Base-by-base conservation (phyloP, 2,113 vertebrate species). In the Corydoras sp. region DNA sequence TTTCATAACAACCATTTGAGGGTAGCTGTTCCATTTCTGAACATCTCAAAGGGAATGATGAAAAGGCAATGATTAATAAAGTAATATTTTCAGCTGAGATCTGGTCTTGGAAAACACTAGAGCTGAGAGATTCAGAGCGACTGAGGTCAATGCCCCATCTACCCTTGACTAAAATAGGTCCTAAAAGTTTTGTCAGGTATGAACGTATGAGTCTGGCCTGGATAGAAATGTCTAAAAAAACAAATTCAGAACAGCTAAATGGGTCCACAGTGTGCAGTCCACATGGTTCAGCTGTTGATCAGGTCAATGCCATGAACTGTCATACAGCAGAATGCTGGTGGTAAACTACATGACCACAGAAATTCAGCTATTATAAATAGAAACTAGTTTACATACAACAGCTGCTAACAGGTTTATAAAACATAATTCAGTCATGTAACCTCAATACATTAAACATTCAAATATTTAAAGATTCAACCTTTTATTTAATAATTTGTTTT, bases 221-320 rank as follows among this genome's bases (percentile, higher is more conserved):
- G 62, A 65, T 65, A 69, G 56, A 9, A 32, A 58, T 58, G 65
- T 58, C 65, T 68, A 50, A 62, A 74, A 24, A 62, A 74, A 43
- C 14, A 29, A 60, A 70, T 75, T 62, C 67, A 70, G 68, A 61
- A 69, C 73, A 75, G 61, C 65, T 69, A 75, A 69, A 68, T 75
- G 68, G 67, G 73, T 75, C 62, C 67, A n/a, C 35, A 43, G 9
- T 53, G 51, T 53, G 10, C 1, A 14, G 30, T 76, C 56, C 49
- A 60, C 35, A 71, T 62, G 65, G 62, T 32, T 55, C 18, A 55
- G 56, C 64, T 76, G 51, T 65, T 65, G 56, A 75, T 60, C 73
- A 65, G 18, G 43, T 56, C 61, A 63, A 49, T 43, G 15, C 24
- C 2, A 9, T 67, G 61, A 31, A 62, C 32, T 69, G 35, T 49